Evolutionary conservation across 1,140 invertebrate genomes (phyloP), one percentile per base, ranked within the genome.

Genomic region (Drosophila mauritiana): DNA sequence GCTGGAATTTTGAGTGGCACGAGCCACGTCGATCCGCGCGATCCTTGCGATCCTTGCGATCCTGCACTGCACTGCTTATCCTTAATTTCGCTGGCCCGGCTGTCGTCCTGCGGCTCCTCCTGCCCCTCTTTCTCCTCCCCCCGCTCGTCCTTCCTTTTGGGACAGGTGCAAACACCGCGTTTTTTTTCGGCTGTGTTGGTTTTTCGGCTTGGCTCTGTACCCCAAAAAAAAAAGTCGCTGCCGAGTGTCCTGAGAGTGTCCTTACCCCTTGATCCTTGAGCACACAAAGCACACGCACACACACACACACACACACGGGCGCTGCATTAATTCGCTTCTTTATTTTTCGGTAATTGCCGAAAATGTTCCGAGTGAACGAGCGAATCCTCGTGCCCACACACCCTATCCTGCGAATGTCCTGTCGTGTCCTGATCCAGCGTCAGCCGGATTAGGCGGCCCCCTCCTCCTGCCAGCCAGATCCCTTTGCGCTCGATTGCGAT

Each of bases 291-390:
- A 31, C 31, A 31, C 37, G 0, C 15, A 42, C 61, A 75, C 11
- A 37, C 43, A 53, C 11, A 37, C 43, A 53, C 55, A 42, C 31
- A 63, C 37, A 51, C 49, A 52, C 54, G 40, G 49, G 62, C 27
- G 39, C 64, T 63, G 76, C 83, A 88, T 88, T 88, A 88, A 88
- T 82, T 86, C 78, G 78, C 61, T 86, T 86, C 83, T 88, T 88
- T 88, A 80, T 80, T 83, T 86, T 88, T 88, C 45, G 83, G 84
- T 88, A 88, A 88, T 88, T 88, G 84, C 83, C 84, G 84, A 88
- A 88, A 88, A 89, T 88, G 79, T 88, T 88, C 58, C 83, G 43
- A 78, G 12, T 67, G 82, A 82, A 80, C 67, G 84, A 88, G 70
- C 84, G 83, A 86, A 86, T 88, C 83, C 82, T 61, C 59, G 54